phyloP scores from a whole-genome alignment of 92 coral and sea anemone genomes.

The Scolanthus callimorphus region DNA sequence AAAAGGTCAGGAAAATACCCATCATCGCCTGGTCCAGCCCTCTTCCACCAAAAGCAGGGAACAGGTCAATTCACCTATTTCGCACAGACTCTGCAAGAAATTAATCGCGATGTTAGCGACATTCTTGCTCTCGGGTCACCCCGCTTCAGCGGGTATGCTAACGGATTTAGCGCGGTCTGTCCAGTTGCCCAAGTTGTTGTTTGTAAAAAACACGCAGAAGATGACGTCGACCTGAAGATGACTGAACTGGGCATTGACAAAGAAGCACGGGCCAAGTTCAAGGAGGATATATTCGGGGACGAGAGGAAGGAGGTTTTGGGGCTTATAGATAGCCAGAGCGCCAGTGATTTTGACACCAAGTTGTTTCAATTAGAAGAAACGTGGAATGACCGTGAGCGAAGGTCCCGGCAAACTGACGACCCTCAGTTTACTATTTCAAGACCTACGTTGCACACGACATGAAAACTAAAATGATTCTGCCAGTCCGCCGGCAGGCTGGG shows the following conservation, averaged over 20 bases:
- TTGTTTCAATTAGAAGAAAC: background rate
- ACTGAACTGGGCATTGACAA: background rate
- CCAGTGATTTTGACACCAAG: slow-evolving; percentile 11
- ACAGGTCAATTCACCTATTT: slow-evolving; percentile 37
- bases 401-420: background rate
- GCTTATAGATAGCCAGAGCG: slow-evolving; percentile 7
- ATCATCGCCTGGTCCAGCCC: slow-evolving; percentile 56
- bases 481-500: slow-evolving; percentile 20
- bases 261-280: background rate
- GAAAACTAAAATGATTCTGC: slow-evolving; percentile 24
- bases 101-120: slow-evolving; percentile 2
- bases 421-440: slow-evolving; percentile 19
- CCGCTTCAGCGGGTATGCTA: slow-evolving; percentile 9
- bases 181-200: slow-evolving; percentile 18
- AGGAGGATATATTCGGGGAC: slow-evolving; percentile 25
- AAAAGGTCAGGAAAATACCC: slow-evolving; percentile 17
- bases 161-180: slow-evolving; percentile 23
- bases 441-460: slow-evolving; percentile 15
- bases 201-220: slow-evolving; percentile 24
- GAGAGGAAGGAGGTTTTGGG: slow-evolving; percentile 14
- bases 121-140: slow-evolving; percentile 27
- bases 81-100: slow-evolving; percentile 29
- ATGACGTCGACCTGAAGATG: too few relatives aligned
- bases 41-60: slow-evolving; percentile 36
- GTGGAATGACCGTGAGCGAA: slow-evolving; percentile 14